Evolutionary conservation across 2,113 vertebrate genomes (phyloP), one percentile per base, ranked within the genome.

Genomic region (Gobiocypris rarus): DNA sequence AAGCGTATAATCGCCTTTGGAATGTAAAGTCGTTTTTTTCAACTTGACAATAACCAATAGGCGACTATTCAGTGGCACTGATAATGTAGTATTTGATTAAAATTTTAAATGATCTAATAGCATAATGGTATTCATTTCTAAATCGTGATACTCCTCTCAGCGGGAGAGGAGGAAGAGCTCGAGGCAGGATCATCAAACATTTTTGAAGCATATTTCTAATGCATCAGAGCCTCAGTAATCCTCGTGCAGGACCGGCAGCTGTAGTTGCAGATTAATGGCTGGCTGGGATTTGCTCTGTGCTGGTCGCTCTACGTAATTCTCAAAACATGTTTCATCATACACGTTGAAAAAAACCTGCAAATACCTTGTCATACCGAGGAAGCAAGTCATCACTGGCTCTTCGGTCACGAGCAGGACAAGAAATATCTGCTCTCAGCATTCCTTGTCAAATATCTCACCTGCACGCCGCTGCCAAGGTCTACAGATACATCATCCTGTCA

Each of bases 401-500:
- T 7, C 3, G 17, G 67, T 81, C 87, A 87, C 19, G 11, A 79
- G 67, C 88, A 84, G 75, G 41, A 85, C 54, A 75, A 81, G 56
- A 82, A 74, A 86, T 54, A 71, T 80, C 83, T 28, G 26, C 85
- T 88, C 83, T 4, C 75, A 41, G 86, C 87, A 90, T 93, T 92
- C 89, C 90, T 88, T 70, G 67, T 69, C 61, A 84, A 88, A 90
- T 83, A 88, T 69, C 90, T 92, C 89, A 92, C 91, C 87, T 88
- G 86, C 70, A 79, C 65, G 45, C 74, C 59, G 70, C 86, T 87
- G 90, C 91, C 91, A 90, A 92, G 88, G 84, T 89, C 88, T 43
- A 90, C 75, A 87, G 85, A 92, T 91, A 85, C 85, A 93, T 93
- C 90, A 90, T 82, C 71, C 86, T 87, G 89, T 90, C 89, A 89